Evolutionary conservation across 1,140 invertebrate genomes (phyloP).

Genomic region (Habropoda laboriosa): DNA sequence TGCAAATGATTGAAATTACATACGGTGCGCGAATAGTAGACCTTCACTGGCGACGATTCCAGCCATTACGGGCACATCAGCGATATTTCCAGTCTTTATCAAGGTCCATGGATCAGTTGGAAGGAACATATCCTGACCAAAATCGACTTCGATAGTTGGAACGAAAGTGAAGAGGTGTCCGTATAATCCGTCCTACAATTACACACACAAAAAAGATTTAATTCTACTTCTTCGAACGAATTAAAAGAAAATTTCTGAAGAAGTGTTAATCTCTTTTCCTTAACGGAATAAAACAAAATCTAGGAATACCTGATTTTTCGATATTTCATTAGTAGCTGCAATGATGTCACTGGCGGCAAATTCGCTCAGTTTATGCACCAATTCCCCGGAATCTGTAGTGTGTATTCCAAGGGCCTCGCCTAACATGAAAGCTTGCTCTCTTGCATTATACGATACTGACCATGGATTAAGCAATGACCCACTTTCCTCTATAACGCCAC

Average conservation of each 20-base stretch:
- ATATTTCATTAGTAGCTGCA: slow-evolving; percentile 75
- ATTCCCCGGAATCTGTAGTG: slow-evolving; percentile 80
- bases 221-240: no score
- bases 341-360: slow-evolving; percentile 84
- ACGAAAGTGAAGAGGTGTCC: slow-evolving; percentile 82
- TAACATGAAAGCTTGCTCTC: slow-evolving; percentile 85
- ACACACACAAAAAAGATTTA: no score
- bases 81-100: slow-evolving; percentile 80
- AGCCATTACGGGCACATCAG: slow-evolving; percentile 85
- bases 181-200: slow-evolving; percentile 68
- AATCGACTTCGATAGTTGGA: slow-evolving; percentile 85
- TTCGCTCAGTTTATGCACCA: slow-evolving; percentile 84
- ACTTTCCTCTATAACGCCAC: slow-evolving; percentile 87
- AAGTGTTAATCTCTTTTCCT: no score
- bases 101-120: slow-evolving; percentile 82
- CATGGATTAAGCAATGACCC: slow-evolving; percentile 89
- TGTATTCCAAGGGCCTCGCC: slow-evolving; percentile 83
- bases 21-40: slow-evolving; percentile 66
- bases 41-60: slow-evolving; percentile 85
- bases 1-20: neutral
- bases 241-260: no score
- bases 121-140: slow-evolving; percentile 84
- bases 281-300: no score
- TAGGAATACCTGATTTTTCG: slow-evolving; percentile 69
- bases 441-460: slow-evolving; percentile 84